phyloP scores from a whole-genome alignment of 2,797 vertebrate genomes.

The Periophthalmus magnuspinnatus region DNA sequence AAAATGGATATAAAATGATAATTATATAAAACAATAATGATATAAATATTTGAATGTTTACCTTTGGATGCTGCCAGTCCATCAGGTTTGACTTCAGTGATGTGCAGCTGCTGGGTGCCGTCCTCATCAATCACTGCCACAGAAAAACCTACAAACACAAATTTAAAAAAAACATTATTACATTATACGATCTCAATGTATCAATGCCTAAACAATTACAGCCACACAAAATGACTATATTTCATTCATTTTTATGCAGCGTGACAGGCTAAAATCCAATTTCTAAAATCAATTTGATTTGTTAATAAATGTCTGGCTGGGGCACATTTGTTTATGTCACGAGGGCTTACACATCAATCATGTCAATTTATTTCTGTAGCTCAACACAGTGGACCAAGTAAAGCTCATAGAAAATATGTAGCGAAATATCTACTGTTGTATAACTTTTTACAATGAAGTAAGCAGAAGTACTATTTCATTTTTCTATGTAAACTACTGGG shows the following conservation, averaged over 20 bases:
- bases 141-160: constrained; percentile 83
- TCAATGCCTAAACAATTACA: constrained; percentile 29
- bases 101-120: constrained; percentile 84
- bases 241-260: constrained; percentile 46
- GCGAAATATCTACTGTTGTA: too few relatives aligned
- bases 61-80: constrained; percentile 90
- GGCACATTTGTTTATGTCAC: constrained; percentile 6
- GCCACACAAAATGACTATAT: constrained; percentile 30
- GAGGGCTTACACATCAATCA: background rate
- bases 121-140: constrained; percentile 89
- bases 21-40: background rate
- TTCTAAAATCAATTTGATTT: constrained; percentile 47
- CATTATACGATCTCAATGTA: constrained; percentile 17
- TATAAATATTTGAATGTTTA: constrained; percentile 41
- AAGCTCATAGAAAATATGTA: background rate
- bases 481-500: too few relatives aligned
- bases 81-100: constrained; percentile 85
- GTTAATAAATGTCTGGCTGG: constrained; percentile 18
- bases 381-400: background rate
- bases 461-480: too few relatives aligned
- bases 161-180: constrained; percentile 18
- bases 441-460: too few relatives aligned
- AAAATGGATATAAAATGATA: background rate
- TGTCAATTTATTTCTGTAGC: background rate
- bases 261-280: constrained; percentile 53